Evolutionary conservation across 2,888 invertebrate genomes (phyloP).

Genomic region (Nomada hirtipes): DNA sequence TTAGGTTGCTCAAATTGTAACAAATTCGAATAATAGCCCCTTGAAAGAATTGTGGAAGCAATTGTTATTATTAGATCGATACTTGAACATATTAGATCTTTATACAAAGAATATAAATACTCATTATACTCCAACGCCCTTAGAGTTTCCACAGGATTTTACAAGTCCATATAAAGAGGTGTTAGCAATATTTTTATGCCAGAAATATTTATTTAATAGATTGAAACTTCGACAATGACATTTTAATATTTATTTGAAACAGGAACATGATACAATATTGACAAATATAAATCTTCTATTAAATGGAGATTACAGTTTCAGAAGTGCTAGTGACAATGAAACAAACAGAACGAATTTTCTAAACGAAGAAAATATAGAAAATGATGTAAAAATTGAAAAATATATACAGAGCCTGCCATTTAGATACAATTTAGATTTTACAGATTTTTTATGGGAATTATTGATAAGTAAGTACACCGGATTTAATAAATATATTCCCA

Average conservation of each 20-base stretch:
- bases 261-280: conserved; percentile 62
- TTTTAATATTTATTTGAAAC: conserved; percentile 21
- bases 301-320: conserved; percentile 57
- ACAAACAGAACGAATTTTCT: conserved; percentile 18
- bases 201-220: not conserved
- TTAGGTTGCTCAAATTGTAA: conserved; percentile 69
- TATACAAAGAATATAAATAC: conserved; percentile 59
- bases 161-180: conserved; percentile 64
- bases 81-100: conserved; percentile 68
- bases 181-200: conserved; percentile 3
- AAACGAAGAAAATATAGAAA: conserved; percentile 57
- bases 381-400: conserved; percentile 59
- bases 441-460: conserved; percentile 75
- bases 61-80: conserved; percentile 69
- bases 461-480: conserved; percentile 56
- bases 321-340: not conserved
- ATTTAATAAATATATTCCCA: not conserved
- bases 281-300: conserved; percentile 67
- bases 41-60: conserved; percentile 71
- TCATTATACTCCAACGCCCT: conserved; percentile 43
- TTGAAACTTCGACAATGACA: conserved; percentile 6
- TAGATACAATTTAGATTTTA: conserved; percentile 73
- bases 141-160: conserved; percentile 70
- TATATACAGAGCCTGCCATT: conserved; percentile 63
- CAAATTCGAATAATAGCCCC: conserved; percentile 66